Conservation (phyloP, 2,113 vertebrate genomes). For the Catharus bicknelli region DNA sequence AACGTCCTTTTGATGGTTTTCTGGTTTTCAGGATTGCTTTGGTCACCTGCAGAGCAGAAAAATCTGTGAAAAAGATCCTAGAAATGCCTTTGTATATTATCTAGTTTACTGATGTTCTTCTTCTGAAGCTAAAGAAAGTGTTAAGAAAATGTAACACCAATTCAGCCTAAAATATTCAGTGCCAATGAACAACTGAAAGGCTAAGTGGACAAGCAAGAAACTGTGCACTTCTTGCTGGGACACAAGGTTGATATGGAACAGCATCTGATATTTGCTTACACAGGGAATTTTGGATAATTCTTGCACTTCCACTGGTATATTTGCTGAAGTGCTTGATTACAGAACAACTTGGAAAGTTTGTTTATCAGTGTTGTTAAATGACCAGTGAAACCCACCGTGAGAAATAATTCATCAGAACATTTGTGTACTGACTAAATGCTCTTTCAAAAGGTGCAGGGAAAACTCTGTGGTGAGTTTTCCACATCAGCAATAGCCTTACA, state of each 20-base stretch:
- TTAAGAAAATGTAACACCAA: not conserved
- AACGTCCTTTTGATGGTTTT: not conserved
- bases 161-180: not conserved
- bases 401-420: not conserved
- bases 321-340: not conserved
- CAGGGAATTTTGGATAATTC: not conserved
- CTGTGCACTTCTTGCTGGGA: not conserved
- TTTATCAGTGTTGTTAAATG: not conserved
- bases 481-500: not conserved
- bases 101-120: not conserved
- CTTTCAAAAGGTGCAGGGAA: not conserved
- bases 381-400: not conserved
- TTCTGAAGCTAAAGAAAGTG: not conserved
- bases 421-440: not conserved
- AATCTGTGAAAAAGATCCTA: not conserved
- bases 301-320: not conserved
- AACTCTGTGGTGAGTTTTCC: not conserved
- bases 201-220: not conserved
- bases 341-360: not conserved
- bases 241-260: not conserved
- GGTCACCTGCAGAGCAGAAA: not conserved
- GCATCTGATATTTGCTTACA: not conserved
- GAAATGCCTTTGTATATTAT: not conserved
- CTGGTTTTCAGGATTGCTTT: not conserved
- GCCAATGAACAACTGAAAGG: not conserved